Conservation (phyloP, 2,113 vertebrate genomes). For the Hemibagrus wyckioides region DNA sequence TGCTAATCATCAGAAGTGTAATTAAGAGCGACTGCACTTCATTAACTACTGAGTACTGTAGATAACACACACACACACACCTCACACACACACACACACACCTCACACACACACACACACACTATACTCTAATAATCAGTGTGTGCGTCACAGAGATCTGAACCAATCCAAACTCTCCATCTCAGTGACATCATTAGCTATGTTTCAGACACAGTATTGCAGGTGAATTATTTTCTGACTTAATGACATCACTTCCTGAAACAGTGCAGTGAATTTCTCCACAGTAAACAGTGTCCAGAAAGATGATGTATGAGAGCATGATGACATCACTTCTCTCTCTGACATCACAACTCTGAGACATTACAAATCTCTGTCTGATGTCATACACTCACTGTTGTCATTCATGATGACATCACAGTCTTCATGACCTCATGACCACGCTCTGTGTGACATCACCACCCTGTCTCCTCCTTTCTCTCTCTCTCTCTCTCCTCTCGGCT, state of each 20-base stretch:
- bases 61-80: neutral
- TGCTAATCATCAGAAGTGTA: neutral
- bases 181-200: neutral
- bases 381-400: too few species aligned
- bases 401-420: too few species aligned
- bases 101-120: neutral
- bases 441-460: too few species aligned
- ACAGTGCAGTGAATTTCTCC: neutral
- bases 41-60: neutral
- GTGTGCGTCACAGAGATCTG: neutral
- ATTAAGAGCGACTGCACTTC: neutral
- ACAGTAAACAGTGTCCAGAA: neutral
- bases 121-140: neutral
- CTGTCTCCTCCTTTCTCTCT: too few species aligned
- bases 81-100: neutral
- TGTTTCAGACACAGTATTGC: neutral
- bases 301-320: neutral
- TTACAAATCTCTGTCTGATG: neutral
- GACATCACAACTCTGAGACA: neutral
- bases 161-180: neutral
- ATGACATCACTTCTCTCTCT: neutral
- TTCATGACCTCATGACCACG: too few species aligned
- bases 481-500: neutral
- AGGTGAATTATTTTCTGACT: too few species aligned
- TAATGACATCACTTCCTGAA: neutral